phyloP scores from a whole-genome alignment of 2,888 invertebrate genomes.

The Polyommatus icarus region DNA sequence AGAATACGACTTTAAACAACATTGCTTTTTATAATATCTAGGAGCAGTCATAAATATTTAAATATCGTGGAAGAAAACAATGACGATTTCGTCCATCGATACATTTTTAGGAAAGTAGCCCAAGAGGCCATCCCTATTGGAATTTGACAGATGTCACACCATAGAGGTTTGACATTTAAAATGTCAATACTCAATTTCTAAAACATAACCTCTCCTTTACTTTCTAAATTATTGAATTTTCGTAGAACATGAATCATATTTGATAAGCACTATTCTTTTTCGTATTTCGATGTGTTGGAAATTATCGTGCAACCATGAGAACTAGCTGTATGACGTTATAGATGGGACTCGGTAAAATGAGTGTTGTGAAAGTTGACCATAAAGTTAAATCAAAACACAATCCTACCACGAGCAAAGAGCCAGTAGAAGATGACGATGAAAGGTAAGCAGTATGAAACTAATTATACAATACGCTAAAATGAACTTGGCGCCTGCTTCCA shows the following conservation, averaged over 20 bases:
- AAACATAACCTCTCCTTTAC: slow-evolving; percentile 11
- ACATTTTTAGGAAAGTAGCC: slow-evolving; percentile 1
- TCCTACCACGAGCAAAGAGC: slow-evolving; percentile 59
- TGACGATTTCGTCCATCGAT: neutral
- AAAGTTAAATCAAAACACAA: slow-evolving; percentile 50
- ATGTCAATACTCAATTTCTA: neutral
- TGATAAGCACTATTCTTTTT: slow-evolving; percentile 12
- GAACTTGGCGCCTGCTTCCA: neutral
- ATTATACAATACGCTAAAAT: neutral
- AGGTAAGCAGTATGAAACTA: slow-evolving; percentile 48
- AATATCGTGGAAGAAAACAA: neutral
- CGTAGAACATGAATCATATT: neutral
- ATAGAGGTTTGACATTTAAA: neutral
- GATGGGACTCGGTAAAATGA: slow-evolving; percentile 39
- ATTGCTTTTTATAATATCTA: neutral
- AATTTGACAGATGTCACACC: neutral
- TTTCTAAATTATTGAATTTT: slow-evolving; percentile 8
- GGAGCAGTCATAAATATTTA: neutral
- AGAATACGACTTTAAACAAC: neutral
- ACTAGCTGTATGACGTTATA: slow-evolving; percentile 35
- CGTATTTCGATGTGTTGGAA: slow-evolving; percentile 4
- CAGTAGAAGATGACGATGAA: slow-evolving; percentile 66
- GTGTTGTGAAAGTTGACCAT: slow-evolving; percentile 61
- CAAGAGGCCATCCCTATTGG: neutral
- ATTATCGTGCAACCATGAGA: slow-evolving; percentile 31